Conservation (phyloP, 2,113 vertebrate genomes). For the Nesoenas mayeri region DNA sequence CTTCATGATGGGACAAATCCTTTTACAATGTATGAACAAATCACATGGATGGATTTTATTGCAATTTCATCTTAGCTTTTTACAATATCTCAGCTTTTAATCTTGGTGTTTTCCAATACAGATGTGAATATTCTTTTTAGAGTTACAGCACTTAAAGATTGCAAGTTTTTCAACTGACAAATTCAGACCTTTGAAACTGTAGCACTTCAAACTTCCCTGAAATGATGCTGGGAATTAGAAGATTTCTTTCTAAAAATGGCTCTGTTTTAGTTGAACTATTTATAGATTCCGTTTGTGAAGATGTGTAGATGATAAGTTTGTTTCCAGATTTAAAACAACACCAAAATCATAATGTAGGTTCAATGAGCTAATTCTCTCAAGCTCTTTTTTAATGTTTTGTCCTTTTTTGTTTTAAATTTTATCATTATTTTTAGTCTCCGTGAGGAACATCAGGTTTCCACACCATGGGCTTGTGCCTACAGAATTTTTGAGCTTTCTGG, state of each 20-base stretch:
- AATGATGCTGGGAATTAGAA: background rate
- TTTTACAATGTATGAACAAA: background rate
- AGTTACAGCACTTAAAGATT: background rate
- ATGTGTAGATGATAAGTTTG: background rate
- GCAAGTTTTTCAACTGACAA: background rate
- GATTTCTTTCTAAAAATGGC: background rate
- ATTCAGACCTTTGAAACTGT: background rate
- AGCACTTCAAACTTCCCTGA: background rate
- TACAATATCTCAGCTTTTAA: background rate
- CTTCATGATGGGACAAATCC: background rate
- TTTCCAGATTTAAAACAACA: background rate
- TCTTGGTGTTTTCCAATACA: background rate
- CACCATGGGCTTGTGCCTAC: background rate
- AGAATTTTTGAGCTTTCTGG: conserved; percentile 12
- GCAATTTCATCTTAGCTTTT: background rate
- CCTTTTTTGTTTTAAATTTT: background rate
- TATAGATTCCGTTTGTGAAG: background rate
- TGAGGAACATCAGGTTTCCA: background rate
- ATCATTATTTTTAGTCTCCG: background rate
- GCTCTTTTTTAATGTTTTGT: background rate
- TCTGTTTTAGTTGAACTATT: background rate
- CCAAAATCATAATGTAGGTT: background rate
- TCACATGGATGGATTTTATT: background rate
- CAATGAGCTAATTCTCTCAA: background rate
- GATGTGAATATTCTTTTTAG: background rate